phyloP scores from a whole-genome alignment of 1,140 invertebrate genomes.

The Conopomorpha cramerella region DNA sequence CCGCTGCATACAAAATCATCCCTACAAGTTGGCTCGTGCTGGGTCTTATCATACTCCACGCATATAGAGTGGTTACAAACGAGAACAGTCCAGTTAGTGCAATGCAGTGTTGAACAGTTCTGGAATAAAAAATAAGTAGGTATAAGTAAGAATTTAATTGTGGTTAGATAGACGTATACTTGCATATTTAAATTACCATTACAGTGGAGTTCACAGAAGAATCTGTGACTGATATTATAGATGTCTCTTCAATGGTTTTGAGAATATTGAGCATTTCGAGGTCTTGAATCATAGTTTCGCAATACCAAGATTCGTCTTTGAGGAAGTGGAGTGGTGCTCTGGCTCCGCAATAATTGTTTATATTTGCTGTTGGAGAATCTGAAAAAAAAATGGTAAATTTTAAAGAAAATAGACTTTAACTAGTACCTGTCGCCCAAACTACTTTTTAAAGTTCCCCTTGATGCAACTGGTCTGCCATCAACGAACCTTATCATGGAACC shows the following conservation, averaged over 20 bases:
- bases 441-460: no score
- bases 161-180: no score
- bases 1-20: conserved; percentile 20
- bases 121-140: conserved; percentile 21
- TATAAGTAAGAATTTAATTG: no score
- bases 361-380: conserved; percentile 22
- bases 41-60: conserved; percentile 18
- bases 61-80: conserved; percentile 19
- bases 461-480: no score
- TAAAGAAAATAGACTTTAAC: no score
- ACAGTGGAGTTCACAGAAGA: conserved; percentile 14
- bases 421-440: no score
- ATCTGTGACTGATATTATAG: conserved; percentile 18
- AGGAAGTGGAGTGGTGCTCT: conserved; percentile 31
- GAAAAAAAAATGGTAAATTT: no score
- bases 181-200: conserved; percentile 29
- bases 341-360: conserved; percentile 34
- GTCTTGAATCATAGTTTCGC: conserved; percentile 31
- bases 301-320: conserved; percentile 27
- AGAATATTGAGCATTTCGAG: conserved; percentile 33
- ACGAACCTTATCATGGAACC: no score
- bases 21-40: conserved; percentile 25
- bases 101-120: conserved; percentile 33
- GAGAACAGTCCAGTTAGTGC: conserved; percentile 28
- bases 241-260: conserved; percentile 15